A percentile compares a stretch with the other conserved stretches of the same genome.
Evolutionary conservation across 2,113 vertebrate species (phyloP).

Genomic region (Microtus ochrogaster): DNA sequence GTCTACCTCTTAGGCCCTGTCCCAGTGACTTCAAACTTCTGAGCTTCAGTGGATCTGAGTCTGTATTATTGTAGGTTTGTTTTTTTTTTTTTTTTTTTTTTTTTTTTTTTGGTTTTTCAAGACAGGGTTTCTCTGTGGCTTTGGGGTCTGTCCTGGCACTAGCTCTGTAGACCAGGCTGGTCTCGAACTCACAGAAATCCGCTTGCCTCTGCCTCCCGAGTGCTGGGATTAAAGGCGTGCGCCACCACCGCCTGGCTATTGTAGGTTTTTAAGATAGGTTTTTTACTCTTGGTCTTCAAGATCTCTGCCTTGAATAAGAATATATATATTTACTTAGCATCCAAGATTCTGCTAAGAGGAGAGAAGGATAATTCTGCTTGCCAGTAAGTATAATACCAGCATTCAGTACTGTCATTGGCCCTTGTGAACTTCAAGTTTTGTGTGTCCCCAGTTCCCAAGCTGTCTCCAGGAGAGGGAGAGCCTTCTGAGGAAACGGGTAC

Average conservation of each 20-base stretch:
- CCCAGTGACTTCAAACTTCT: neutral
- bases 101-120: too few species aligned
- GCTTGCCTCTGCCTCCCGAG: too few species aligned
- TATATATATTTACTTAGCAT: neutral
- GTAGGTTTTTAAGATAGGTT: neutral
- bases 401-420: neutral
- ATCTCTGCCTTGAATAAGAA: neutral
- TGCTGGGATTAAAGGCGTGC: too few species aligned
- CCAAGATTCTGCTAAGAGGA: neutral
- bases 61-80: slow-evolving; percentile 17
- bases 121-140: too few species aligned
- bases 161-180: too few species aligned
- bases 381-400: neutral
- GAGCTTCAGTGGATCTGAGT: neutral
- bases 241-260: too few species aligned
- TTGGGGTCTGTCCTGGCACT: too few species aligned
- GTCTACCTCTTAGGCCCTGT: neutral
- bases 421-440: slow-evolving; percentile 14
- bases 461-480: slow-evolving; percentile 52
- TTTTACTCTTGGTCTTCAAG: neutral
- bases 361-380: neutral
- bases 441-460: slow-evolving; percentile 59
- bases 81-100: too few species aligned
- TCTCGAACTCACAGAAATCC: too few species aligned
- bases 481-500: slow-evolving; percentile 46